Percentiles rank a stretch among this genome's conserved stretches.
Evolutionary conservation across 2,888 invertebrate species (phyloP).

Genomic region (Dynastes grantii): DNA sequence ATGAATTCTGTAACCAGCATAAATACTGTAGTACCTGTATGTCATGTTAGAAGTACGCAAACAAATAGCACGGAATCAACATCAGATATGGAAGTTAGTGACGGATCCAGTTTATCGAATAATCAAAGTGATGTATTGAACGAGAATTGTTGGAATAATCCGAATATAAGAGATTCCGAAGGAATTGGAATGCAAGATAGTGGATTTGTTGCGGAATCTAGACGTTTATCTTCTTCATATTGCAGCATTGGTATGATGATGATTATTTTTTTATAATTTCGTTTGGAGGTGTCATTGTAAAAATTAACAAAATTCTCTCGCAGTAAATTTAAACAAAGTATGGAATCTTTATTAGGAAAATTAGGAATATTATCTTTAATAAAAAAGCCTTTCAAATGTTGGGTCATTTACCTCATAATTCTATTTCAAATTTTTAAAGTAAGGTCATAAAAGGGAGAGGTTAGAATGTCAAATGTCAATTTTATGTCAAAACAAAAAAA

Average conservation of each 20-base stretch:
- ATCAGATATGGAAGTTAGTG: constrained; percentile 57
- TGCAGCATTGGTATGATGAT: constrained; percentile 59
- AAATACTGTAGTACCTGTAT: constrained; percentile 57
- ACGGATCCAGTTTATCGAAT: constrained; percentile 48
- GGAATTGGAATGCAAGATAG: constrained; percentile 60
- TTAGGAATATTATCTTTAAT: too few relatives aligned
- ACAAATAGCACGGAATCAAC: constrained; percentile 53
- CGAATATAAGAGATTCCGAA: constrained; percentile 17
- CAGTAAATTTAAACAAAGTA: too few relatives aligned
- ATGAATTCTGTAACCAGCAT: constrained; percentile 57
- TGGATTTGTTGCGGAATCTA: constrained; percentile 58
- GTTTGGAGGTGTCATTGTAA: too few relatives aligned
- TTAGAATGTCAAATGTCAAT: too few relatives aligned
- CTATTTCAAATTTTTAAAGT: too few relatives aligned
- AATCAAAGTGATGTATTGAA: constrained; percentile 31
- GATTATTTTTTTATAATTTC: background rate
- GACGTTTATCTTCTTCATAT: constrained; percentile 58
- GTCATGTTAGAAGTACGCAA: constrained; percentile 48
- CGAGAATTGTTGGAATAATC: constrained; percentile 26
- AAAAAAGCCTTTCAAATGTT: too few relatives aligned
- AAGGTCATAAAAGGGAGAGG: too few relatives aligned
- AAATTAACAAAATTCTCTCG: background rate
- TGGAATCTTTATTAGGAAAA: too few relatives aligned
- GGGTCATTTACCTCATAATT: too few relatives aligned
- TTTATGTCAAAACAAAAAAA: too few relatives aligned